A percentile compares a stretch with the other conserved stretches of the same genome.
Evolutionary conservation across 2,113 vertebrate species (phyloP).

Genomic region (Ornithorhynchus anatinus): DNA sequence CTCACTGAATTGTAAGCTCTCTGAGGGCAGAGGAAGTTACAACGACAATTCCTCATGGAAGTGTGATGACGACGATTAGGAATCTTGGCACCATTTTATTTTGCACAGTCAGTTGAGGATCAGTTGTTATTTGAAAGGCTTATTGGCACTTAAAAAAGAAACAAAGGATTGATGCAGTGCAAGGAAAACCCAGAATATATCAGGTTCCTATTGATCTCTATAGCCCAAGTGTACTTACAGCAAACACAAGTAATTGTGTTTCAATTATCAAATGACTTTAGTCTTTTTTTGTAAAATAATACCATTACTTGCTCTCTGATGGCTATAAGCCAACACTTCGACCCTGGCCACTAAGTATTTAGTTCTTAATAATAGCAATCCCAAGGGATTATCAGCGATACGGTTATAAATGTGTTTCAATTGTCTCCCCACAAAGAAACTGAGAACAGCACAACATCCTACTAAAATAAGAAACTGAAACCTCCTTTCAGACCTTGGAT

Average conservation of each 20-base stretch:
- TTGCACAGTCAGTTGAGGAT: constrained; percentile 2
- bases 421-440: constrained; percentile 13
- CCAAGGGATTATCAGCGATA: constrained; percentile 39
- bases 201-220: constrained; percentile 47
- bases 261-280: constrained; percentile 10
- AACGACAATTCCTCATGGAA: too few species aligned
- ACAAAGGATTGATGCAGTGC: constrained; percentile 24
- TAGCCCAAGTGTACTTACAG: constrained; percentile 30
- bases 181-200: constrained; percentile 9
- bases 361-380: constrained; percentile 38
- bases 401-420: constrained; percentile 39
- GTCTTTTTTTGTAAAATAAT: constrained; percentile 40
- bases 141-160: constrained; percentile 26
- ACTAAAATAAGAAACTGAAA: constrained; percentile 9
- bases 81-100: constrained; percentile 3
- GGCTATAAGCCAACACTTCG: constrained; percentile 2
- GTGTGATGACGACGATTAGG: too few species aligned
- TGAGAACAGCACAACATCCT: constrained; percentile 12
- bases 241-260: constrained; percentile 35
- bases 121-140: constrained; percentile 19
- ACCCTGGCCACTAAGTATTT: constrained; percentile 27
- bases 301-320: constrained; percentile 19
- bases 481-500: too few species aligned
- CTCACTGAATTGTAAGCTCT: too few species aligned
- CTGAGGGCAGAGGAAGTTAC: too few species aligned